Evolutionary conservation across 2,888 invertebrate genomes (phyloP), one percentile per base, ranked within the genome.

Genomic region (Cryptus viduatorius): DNA sequence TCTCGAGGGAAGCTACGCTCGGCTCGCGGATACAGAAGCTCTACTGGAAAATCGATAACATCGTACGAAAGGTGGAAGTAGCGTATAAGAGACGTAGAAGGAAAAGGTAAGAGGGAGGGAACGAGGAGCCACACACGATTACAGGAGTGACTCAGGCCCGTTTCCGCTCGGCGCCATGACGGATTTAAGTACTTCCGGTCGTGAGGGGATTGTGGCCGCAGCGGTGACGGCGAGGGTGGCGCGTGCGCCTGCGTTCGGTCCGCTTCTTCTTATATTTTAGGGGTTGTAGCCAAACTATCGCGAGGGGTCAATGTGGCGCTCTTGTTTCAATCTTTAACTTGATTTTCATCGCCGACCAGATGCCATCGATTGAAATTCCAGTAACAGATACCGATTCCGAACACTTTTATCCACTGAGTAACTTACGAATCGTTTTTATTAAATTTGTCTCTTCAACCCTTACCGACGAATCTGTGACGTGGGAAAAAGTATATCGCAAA

Each of bases 151-250:
- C 91, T 92, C 92, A 92, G 92, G 89, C 82, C 89, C 89, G 92
- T 91, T 92, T 92, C 92, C 92, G 92, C 90, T 91, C 87, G 92
- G 88, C 92, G 92, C 92, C 92, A 92, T 92, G 92, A 92, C 91
- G 90, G 92, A 92, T 92, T 92, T 91, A 92, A 92, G 91, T 91
- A 92, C 92, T 91, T 92, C 92, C 92, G 92, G 89, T 86, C 42
- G 76, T 76, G 77, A 75, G 81, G 82, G 77, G 59, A 64, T 50
- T 72, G 42, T 64, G 68, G 79, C 24, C 24, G 24, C 64, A 71
- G 59, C 59, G 44, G 46, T 10, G 44, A 69, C 12, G 37, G 31
- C 46, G 65, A 82, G 78, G 88, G 87, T 88, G 88, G 92, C 91
- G 92, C 92, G 90, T 92, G 91, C 91, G 90, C 90, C 87, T 31